Conservation (phyloP, 1,140 invertebrate species). For the Nasonia vitripennis region DNA sequence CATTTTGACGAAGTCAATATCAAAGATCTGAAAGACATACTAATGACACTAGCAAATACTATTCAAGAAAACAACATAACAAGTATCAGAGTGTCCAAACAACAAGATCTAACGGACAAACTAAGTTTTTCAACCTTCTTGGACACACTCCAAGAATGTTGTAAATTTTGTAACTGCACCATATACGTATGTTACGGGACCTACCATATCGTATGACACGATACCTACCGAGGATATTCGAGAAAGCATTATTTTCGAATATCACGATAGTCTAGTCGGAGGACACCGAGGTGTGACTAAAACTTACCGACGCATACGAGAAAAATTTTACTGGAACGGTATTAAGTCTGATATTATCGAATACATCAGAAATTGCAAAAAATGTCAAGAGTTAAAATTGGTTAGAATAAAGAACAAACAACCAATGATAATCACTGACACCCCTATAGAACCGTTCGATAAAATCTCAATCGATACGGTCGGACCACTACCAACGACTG, state of each 20-base stretch:
- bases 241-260: background rate
- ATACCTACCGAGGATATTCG: background rate
- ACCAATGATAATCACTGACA: slow-evolving; percentile 11
- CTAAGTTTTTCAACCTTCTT: too few species aligned
- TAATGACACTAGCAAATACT: too few species aligned
- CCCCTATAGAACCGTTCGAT: background rate
- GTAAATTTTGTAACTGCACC: background rate
- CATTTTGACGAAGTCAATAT: background rate
- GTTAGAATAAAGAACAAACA: slow-evolving; percentile 13
- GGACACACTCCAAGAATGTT: too few species aligned
- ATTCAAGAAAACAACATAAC: too few species aligned
- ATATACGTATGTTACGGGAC: background rate
- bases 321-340: too few species aligned
- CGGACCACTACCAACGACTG: background rate
- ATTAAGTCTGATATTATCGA: too few species aligned
- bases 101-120: too few species aligned
- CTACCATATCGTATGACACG: too few species aligned
- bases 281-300: slow-evolving; percentile 2
- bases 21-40: background rate
- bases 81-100: too few species aligned
- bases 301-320: background rate
- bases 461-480: slow-evolving; percentile 22
- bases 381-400: slow-evolving; percentile 20
- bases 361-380: background rate
- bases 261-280: background rate